Base-by-base conservation (phyloP, 2,888 invertebrate species). In the Xestia c-nigrum region DNA sequence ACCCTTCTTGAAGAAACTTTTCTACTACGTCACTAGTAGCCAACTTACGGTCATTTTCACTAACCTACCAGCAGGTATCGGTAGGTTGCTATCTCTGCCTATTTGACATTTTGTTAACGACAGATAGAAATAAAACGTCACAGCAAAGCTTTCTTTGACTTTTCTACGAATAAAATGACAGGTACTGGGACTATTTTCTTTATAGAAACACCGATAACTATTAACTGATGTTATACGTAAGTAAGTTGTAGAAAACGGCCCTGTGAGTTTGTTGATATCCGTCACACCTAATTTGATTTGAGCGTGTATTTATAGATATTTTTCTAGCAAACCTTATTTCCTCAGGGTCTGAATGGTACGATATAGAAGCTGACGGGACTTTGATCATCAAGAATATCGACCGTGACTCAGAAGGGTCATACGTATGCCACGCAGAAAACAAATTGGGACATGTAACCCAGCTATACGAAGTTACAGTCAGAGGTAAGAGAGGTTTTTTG, bases 351-450 rank as follows among this genome's bases (percentile, higher is more conserved):
- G 85, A 90, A n/a, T 91, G 90, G 89, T 90, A 89, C 50, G 88
- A 90, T 21, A 87, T 92, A 10, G 87, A 89, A 40, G 86, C 88
- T 5, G 90, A 94, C 43, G 94, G 92, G 0, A 91, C 92, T 19
- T 82, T 95, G 7, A 61, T 91, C 3, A 91, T 95, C 43, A 92
- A 89, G 59, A 88, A 93, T 65, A 70, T 94, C 0, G 90, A 89
- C 16, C 71, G 71, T 24, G 5, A 47, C 0, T 88, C 90, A 0
- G 75, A 71, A 31, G 93, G 94, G 0, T 52, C 7, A 0, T 94
- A 93, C 78, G 71, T 83, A 0, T 95, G 95, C 75, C 69, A 79
- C 57, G 95, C 94, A 21, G 64, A 76, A 14, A 95, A 94, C 57
- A 1, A 31, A 19, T 40, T 90, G 19, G 93, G 93, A 14, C 55